Evolutionary conservation across 2,113 vertebrate genomes (phyloP).

Genomic region (Sylvia atricapilla): DNA sequence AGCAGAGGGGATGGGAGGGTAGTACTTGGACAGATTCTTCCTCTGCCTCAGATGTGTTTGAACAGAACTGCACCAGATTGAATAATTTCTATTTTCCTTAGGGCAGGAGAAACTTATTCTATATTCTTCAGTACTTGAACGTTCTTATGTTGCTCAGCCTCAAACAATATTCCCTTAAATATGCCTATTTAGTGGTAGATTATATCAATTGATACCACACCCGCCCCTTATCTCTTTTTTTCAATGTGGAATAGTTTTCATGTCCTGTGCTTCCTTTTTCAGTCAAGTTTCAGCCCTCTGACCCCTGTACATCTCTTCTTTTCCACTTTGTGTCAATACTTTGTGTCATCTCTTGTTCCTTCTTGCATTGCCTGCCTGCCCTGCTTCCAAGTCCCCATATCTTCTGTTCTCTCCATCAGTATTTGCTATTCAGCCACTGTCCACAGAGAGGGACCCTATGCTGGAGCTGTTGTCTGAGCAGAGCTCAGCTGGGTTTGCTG

Average conservation of each 20-base stretch:
- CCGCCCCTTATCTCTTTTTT: background rate
- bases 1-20: accelerated
- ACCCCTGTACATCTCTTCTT: background rate
- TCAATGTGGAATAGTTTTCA: background rate
- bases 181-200: background rate
- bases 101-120: background rate
- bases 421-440: background rate
- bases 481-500: background rate
- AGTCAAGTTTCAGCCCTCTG: background rate
- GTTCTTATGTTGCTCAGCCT: background rate
- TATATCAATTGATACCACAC: background rate
- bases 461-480: background rate
- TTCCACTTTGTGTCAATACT: background rate
- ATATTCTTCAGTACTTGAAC: background rate
- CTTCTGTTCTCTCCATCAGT: background rate
- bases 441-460: background rate
- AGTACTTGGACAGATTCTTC: background rate
- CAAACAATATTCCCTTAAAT: background rate
- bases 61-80: background rate
- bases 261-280: background rate
- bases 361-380: background rate
- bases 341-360: background rate
- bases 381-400: accelerated
- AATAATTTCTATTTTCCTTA: background rate
- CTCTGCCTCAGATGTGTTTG: background rate